A percentile compares a stretch with the other conserved stretches of the same genome.
phyloP scores from a whole-genome alignment of 1,140 invertebrate species.

The Brachionus sp. region DNA sequence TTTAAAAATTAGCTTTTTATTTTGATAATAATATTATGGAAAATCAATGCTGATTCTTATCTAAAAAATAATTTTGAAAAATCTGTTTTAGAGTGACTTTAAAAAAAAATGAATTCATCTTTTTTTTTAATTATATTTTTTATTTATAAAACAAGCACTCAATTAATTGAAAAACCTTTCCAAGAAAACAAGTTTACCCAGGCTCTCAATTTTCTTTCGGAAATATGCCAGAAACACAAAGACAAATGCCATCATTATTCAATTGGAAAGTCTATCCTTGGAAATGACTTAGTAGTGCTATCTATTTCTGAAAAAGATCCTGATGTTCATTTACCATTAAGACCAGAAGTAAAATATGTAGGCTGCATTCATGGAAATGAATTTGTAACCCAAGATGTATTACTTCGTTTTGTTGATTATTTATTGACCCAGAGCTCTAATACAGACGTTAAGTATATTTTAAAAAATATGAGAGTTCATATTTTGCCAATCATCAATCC shows the following conservation, averaged over 20 bases:
- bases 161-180: background rate
- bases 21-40: too few relatives aligned
- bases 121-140: background rate
- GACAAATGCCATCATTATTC: background rate
- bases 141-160: background rate
- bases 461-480: slow-evolving; percentile 76
- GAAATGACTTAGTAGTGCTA: slow-evolving; percentile 9
- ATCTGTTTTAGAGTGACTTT: background rate
- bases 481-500: slow-evolving; percentile 82
- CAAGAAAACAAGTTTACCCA: background rate
- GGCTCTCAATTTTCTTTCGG: background rate
- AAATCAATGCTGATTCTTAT: too few relatives aligned
- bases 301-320: background rate
- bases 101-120: background rate
- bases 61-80: background rate
- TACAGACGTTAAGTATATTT: slow-evolving; percentile 66
- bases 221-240: background rate
- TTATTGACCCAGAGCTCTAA: slow-evolving; percentile 71
- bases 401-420: slow-evolving; percentile 77
- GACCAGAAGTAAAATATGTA: slow-evolving; percentile 79
- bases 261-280: slow-evolving; percentile 72
- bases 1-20: too few relatives aligned
- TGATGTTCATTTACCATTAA: slow-evolving; percentile 1
- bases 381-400: slow-evolving; percentile 75
- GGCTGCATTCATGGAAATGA: slow-evolving; percentile 90